Evolutionary conservation across 2,797 vertebrate species (phyloP), one percentile per base, ranked within the genome.

Genomic region (Strix occidentalis): DNA sequence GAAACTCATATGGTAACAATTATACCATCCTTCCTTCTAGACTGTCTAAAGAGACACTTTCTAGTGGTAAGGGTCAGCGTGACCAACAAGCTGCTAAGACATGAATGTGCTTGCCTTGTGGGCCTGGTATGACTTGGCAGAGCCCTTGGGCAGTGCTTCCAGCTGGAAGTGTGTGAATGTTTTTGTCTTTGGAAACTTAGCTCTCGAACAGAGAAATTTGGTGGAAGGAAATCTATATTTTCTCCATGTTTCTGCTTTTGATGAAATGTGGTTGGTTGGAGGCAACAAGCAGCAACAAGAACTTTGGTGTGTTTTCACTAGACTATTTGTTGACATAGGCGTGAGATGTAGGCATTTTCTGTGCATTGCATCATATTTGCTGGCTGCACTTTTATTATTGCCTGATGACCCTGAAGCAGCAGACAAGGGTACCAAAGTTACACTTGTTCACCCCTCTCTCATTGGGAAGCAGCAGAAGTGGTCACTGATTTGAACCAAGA

Each of bases 181-280:
- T 83, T 81, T 16, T 58, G 50, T 54, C 10, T 50, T 70, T 54
- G 56, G 20, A 63, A 75, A 50, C 41, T 65, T 50, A 23, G 13
- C 26, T 83, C 29, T 61, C 0, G 0, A 54, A 84, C 5, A 66
- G 35, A 87, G 41, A 6, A 6, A 8, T 63, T 68, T 3, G 5
- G 24, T 61, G 20, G 46, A 79, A 86, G 21, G 10, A 45, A 77
- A 39, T 13, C 39, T 79, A 0, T 56, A 13, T 65, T 60, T 82
- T 53, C 56, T 79, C 35, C 39, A n/a, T 45, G 39, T 15, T 83
- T 56, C 46, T 84, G 2, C 24, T 83, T 16, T 58, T 66, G 58
- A 93, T 46, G 50, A 87, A 56, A 81, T 31, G 28, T 68, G 33
- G 16, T 58, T 68, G 33, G 16, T 58, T 94, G 69, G 51, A 92